Evolutionary conservation across 1,140 invertebrate species (phyloP).

Genomic region (Manduca sexta): DNA sequence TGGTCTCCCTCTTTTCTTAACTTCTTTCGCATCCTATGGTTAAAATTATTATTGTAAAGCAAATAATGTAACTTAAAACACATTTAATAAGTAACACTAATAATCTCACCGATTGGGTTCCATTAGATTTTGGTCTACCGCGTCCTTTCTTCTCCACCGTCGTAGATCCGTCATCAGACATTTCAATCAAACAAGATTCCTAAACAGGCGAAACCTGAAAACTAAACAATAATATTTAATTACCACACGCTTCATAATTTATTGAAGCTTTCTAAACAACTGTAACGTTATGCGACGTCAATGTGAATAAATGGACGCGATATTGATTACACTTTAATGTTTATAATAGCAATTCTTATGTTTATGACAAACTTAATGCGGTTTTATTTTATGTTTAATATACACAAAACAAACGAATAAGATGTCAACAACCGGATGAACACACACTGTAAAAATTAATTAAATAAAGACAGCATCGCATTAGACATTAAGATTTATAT

Average conservation of each 20-base stretch:
- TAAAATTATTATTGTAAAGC: neutral
- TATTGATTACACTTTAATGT: slow-evolving; percentile 4
- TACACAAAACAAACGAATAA: slow-evolving; percentile 25
- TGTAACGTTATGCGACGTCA: too few relatives aligned
- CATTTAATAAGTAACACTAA: neutral
- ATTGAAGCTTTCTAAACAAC: too few relatives aligned
- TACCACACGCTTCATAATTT: too few relatives aligned
- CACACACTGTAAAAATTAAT: neutral
- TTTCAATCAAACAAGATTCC: slow-evolving; percentile 31
- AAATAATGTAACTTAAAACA: neutral
- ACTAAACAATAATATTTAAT: neutral
- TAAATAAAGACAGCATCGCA: neutral
- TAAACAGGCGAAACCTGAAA: slow-evolving; percentile 20
- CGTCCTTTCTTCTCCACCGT: slow-evolving; percentile 71
- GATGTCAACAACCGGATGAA: slow-evolving; percentile 20
- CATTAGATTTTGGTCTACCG: slow-evolving; percentile 70
- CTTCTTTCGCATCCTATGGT: slow-evolving; percentile 52
- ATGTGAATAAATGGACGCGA: neutral
- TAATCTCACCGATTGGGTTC: slow-evolving; percentile 57
- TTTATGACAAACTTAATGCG: too few relatives aligned
- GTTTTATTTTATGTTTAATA: neutral
- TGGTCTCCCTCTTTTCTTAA: slow-evolving; percentile 66
- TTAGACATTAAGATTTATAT: too few relatives aligned
- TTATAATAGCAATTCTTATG: too few relatives aligned
- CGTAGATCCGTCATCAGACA: slow-evolving; percentile 72